phyloP scores from a whole-genome alignment of 2,888 invertebrate species.

The Rhimphoctona megacephalus region DNA sequence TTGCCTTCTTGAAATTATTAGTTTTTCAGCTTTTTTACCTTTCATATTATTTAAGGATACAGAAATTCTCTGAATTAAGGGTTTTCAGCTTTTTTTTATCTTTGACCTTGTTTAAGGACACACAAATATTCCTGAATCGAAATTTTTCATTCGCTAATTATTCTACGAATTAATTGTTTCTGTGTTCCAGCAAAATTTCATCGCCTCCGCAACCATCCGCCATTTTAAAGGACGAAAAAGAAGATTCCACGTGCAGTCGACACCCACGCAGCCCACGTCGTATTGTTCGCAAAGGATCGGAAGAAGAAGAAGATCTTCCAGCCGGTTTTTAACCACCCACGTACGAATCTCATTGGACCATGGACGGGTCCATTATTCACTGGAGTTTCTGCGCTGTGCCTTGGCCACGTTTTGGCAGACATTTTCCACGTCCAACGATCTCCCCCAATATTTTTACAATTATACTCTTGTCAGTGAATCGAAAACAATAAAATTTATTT shows the following conservation, averaged over 20 bases:
- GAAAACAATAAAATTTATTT: constrained; percentile 2
- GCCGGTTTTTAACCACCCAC: constrained; percentile 80
- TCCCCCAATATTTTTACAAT: constrained; percentile 50
- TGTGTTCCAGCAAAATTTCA: background rate
- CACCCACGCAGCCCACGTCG: constrained; percentile 76
- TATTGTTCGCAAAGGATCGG: constrained; percentile 67
- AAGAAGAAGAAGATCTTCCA: constrained; percentile 71
- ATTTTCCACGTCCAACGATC: constrained; percentile 49
- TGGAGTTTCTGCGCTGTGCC: constrained; percentile 31
- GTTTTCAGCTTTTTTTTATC: background rate
- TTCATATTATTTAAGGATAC: background rate
- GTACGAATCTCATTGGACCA: constrained; percentile 79
- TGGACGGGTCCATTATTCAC: constrained; percentile 60
- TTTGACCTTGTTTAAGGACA: background rate
- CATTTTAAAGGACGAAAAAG: constrained; percentile 80
- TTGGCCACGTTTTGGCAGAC: constrained; percentile 35
- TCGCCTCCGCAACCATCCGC: constrained; percentile 70
- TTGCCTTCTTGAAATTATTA: background rate
- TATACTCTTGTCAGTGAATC: background rate
- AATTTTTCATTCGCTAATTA: background rate
- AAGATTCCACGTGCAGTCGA: constrained; percentile 75
- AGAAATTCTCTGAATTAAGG: background rate
- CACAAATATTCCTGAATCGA: background rate
- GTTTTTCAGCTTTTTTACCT: background rate
- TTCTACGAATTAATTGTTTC: background rate